Evolutionary conservation across 1,140 invertebrate genomes (phyloP).

Genomic region (Idris sp.): DNA sequence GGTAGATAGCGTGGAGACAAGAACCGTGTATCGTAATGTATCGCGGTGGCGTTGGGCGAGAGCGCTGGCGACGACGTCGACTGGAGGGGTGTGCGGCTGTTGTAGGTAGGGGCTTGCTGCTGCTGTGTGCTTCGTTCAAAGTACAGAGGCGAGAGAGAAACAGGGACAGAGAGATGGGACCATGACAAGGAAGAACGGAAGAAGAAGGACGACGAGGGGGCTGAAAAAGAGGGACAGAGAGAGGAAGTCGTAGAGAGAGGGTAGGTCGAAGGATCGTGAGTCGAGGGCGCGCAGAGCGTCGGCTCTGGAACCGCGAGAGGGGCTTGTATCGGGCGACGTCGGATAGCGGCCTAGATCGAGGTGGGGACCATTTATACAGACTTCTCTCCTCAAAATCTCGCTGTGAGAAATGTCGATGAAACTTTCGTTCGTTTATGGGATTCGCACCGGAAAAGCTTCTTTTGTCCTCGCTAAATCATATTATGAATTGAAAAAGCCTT

Average conservation of each 20-base stretch:
- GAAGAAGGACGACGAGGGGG: constrained; percentile 56
- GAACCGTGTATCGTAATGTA: constrained; percentile 77
- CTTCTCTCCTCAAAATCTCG: constrained; percentile 61
- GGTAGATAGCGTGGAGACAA: constrained; percentile 74
- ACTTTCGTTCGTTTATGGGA: constrained; percentile 49
- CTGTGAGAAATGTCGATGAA: constrained; percentile 61
- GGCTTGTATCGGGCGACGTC: constrained; percentile 67
- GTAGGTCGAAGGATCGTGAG: constrained; percentile 68
- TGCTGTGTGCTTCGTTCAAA: constrained; percentile 66
- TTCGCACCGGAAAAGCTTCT: constrained; percentile 50
- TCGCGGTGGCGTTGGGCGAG: constrained; percentile 70
- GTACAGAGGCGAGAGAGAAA: constrained; percentile 65
- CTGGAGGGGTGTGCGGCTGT: constrained; percentile 61
- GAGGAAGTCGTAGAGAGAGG: constrained; percentile 60
- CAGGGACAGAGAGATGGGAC: constrained; percentile 54
- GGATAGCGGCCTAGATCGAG: constrained; percentile 60
- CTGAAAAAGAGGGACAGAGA: constrained; percentile 56
- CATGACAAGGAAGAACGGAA: constrained; percentile 62
- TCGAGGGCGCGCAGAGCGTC: constrained; percentile 71
- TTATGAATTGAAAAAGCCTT: constrained; percentile 47
- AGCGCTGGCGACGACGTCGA: constrained; percentile 66
- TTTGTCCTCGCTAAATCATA: constrained; percentile 42
- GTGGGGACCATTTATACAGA: constrained; percentile 64
- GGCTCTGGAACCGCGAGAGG: constrained; percentile 66
- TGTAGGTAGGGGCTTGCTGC: constrained; percentile 65